Evolutionary conservation across 1,140 invertebrate genomes (phyloP).

Genomic region (Achatina immaculata): DNA sequence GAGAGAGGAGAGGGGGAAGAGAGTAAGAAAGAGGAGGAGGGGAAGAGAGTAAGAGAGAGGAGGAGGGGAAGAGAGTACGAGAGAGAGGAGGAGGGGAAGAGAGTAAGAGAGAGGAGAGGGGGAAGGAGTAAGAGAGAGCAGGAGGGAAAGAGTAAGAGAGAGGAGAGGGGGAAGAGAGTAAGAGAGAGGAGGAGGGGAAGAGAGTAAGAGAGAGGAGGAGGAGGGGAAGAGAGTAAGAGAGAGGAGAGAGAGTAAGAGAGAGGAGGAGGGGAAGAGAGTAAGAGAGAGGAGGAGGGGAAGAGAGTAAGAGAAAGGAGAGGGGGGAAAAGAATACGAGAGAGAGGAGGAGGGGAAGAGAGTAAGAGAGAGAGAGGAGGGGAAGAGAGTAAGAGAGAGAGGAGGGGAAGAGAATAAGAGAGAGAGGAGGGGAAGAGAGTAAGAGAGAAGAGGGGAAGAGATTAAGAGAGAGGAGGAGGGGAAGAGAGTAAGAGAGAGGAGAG

Average conservation of each 20-base stretch:
- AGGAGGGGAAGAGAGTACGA: neutral
- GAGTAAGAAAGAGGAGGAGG: neutral
- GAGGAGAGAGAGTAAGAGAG: conserved; percentile 26
- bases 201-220: neutral
- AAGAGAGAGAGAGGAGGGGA: neutral
- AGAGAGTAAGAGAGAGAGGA: neutral
- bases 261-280: conserved; percentile 8
- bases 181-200: conserved; percentile 16
- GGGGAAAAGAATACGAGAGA: neutral
- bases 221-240: conserved; percentile 17
- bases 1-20: conserved; percentile 3
- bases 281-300: conserved; percentile 5
- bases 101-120: neutral
- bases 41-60: neutral
- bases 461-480: conserved; percentile 19
- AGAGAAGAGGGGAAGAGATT: neutral
- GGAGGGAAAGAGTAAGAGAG: conserved; percentile 10
- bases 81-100: neutral
- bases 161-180: neutral
- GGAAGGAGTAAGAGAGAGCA: neutral
- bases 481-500: conserved; percentile 21
- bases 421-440: conserved; percentile 10
- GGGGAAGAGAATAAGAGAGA: conserved; percentile 3
- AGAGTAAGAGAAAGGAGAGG: neutral
- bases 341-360: conserved; percentile 7